These are phyloP conservation scores for Crypturellus tataupa DNA, from an alignment of 2,797 vertebrate genomes.

Conservation along the genomic window DNA sequence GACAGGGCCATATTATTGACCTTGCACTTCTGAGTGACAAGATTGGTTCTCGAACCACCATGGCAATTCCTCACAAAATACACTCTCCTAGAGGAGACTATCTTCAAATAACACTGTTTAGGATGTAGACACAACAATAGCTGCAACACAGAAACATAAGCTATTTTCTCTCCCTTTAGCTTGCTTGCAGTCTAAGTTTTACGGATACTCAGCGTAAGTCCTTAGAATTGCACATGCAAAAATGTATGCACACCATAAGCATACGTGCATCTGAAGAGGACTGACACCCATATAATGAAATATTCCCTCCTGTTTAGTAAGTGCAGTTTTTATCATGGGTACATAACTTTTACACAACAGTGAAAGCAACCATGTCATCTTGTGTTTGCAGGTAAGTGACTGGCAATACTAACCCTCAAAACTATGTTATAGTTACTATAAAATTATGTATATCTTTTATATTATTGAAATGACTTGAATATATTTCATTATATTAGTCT, in stretches of 20 bases:
- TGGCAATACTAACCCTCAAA: not conserved
- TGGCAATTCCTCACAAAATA: constrained; percentile 61
- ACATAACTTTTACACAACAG: not conserved
- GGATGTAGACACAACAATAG: constrained; percentile 44
- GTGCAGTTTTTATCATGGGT: not conserved
- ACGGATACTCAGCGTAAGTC: not conserved
- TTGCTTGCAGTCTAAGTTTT: constrained; percentile 32
- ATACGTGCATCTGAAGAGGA: not conserved
- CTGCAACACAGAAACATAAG: constrained; percentile 41
- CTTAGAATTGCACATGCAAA: not conserved
- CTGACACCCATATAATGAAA: not conserved
- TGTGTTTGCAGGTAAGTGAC: not conserved
- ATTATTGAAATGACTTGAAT: constrained; percentile 41
- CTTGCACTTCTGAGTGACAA: constrained; percentile 57
- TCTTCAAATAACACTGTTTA: constrained; percentile 57
- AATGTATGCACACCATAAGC: not conserved
- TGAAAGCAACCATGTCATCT: not conserved
- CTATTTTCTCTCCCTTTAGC: constrained; percentile 36
- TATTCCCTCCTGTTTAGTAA: not conserved
- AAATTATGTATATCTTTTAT: constrained; percentile 33
- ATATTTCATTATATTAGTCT: constrained; percentile 55
- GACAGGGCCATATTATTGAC: constrained; percentile 58
- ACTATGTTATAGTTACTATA: not conserved
- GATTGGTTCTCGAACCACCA: constrained; percentile 54
- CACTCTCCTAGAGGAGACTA: constrained; percentile 57